Evolutionary conservation across 2,888 invertebrate species (phyloP).

Genomic region (Serrognathus titanus): DNA sequence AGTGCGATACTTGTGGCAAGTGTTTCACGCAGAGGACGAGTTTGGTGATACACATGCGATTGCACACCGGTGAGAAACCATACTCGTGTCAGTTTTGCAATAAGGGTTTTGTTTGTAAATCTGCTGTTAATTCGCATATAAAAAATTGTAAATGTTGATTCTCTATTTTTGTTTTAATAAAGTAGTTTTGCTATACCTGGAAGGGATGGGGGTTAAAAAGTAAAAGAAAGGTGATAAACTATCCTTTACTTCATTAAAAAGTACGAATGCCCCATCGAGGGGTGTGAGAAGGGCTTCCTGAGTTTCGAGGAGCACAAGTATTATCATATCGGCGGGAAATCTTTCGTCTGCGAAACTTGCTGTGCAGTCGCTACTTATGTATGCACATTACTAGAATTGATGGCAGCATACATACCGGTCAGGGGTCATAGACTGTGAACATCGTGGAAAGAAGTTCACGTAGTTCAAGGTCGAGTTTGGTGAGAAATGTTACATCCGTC

Average conservation of each 20-base stretch:
- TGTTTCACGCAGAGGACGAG: constrained; percentile 48
- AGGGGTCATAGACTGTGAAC: constrained; percentile 11
- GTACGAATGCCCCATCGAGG: too few relatives aligned
- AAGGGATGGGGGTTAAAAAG: too few relatives aligned
- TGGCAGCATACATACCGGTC: constrained; percentile 19
- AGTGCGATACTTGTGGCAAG: constrained; percentile 64
- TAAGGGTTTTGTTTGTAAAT: constrained; percentile 9
- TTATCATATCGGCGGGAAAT: constrained; percentile 21
- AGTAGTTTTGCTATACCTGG: too few relatives aligned
- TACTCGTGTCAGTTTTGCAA: constrained; percentile 65
- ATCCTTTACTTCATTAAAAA: too few relatives aligned
- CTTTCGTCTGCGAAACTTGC: constrained; percentile 15
- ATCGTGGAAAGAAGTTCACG: constrained; percentile 11
- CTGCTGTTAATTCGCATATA: too few relatives aligned
- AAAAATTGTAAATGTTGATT: too few relatives aligned
- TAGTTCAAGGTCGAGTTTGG: not conserved
- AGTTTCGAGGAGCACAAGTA: too few relatives aligned
- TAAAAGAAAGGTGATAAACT: too few relatives aligned
- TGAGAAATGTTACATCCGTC: constrained; percentile 42
- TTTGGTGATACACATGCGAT: constrained; percentile 59
- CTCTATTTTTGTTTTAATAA: too few relatives aligned
- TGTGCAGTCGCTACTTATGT: too few relatives aligned
- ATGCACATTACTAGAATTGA: too few relatives aligned
- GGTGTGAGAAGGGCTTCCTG: too few relatives aligned
- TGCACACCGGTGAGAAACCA: constrained; percentile 63